phyloP scores from a whole-genome alignment of 2,113 vertebrate species.

The Serilophus lunatus region DNA sequence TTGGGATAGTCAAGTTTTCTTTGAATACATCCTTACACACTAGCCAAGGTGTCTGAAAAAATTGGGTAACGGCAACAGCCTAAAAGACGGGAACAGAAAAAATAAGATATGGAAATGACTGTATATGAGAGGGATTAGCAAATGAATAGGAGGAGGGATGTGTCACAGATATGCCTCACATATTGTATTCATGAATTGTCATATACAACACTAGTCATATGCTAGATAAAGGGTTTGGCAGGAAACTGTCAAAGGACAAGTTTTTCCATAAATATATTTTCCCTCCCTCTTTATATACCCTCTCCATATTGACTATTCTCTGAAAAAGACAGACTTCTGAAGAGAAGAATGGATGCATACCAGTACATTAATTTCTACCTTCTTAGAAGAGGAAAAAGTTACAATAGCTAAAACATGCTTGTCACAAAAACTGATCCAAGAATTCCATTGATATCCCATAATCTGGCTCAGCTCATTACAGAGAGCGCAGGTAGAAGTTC shows the following conservation, averaged over 20 bases:
- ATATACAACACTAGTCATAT: background rate
- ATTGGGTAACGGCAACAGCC: background rate
- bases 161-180: background rate
- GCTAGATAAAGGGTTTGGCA: background rate
- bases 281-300: background rate
- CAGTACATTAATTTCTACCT: background rate
- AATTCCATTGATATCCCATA: background rate
- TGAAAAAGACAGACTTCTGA: background rate
- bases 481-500: background rate
- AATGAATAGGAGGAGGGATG: background rate
- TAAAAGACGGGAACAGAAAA: background rate
- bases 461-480: background rate
- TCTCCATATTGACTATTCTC: background rate
- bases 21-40: background rate
- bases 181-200: background rate
- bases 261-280: background rate
- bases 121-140: background rate
- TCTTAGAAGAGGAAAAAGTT: background rate
- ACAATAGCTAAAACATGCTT: background rate
- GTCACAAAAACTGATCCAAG: background rate
- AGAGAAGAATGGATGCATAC: background rate
- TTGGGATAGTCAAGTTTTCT: background rate
- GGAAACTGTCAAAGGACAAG: background rate
- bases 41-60: background rate
- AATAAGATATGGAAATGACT: background rate